Conservation (phyloP, 2,113 vertebrate species). For the Podarcis raffonei region DNA sequence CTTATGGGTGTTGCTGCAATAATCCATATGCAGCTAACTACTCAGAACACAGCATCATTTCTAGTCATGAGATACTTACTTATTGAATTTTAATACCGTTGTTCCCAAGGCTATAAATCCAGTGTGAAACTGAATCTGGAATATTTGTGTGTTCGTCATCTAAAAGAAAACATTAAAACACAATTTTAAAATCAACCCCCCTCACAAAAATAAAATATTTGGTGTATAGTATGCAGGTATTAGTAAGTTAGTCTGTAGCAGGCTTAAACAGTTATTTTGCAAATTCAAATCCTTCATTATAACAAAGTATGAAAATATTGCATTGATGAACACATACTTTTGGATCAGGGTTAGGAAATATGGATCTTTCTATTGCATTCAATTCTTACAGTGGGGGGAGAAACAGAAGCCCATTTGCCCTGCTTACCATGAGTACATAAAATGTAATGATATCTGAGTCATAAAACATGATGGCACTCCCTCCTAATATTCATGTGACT, state of each 20-base stretch:
- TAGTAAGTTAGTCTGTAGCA: neutral
- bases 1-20: neutral
- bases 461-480: neutral
- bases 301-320: neutral
- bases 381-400: neutral
- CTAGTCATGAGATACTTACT: conserved; percentile 80
- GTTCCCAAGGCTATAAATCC: conserved; percentile 93
- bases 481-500: neutral
- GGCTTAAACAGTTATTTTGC: neutral
- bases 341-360: neutral
- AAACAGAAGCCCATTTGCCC: neutral
- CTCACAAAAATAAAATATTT: neutral
- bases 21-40: conserved; percentile 53
- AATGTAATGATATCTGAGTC: neutral
- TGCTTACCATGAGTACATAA: neutral
- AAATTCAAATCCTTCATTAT: neutral
- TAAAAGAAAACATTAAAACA: conserved; percentile 62
- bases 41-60: conserved; percentile 66
- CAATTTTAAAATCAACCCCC: neutral
- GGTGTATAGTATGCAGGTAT: neutral
- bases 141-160: conserved; percentile 98
- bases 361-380: too few species aligned
- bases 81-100: conserved; percentile 92
- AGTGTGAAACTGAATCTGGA: conserved; percentile 98
- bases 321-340: neutral